phyloP scores from a whole-genome alignment of 2,113 vertebrate species.

The Ameiurus melas region DNA sequence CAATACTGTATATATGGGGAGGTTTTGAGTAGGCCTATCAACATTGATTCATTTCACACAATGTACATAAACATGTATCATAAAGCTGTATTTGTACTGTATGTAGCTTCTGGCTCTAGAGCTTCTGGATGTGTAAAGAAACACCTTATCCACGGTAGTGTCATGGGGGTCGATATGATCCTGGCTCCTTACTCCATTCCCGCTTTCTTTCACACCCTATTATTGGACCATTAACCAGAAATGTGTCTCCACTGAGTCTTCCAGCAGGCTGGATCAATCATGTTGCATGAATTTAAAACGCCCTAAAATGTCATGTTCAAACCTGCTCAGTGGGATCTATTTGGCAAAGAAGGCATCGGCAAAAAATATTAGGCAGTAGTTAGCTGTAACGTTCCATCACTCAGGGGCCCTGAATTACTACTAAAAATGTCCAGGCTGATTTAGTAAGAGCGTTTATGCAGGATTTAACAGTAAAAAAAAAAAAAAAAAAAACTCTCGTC shows the following conservation, averaged over 20 bases:
- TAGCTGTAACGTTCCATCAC: background rate
- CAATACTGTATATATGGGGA: background rate
- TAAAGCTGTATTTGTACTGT: background rate
- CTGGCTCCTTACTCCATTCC: background rate
- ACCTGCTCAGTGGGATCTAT: constrained; percentile 13
- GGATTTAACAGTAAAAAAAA: background rate
- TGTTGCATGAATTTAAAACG: background rate
- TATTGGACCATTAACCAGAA: constrained; percentile 22
- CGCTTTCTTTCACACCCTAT: background rate
- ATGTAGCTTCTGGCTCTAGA: background rate
- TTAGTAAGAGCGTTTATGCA: background rate
- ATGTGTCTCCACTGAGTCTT: constrained; percentile 27
- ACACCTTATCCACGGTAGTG: background rate
- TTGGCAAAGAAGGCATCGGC: constrained; percentile 15
- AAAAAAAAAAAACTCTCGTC: background rate
- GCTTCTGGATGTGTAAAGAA: background rate
- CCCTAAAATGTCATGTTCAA: constrained; percentile 29
- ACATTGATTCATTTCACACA: background rate
- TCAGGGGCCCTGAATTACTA: background rate
- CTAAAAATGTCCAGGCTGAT: background rate
- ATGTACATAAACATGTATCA: background rate
- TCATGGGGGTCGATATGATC: background rate
- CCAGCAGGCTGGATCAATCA: constrained; percentile 15
- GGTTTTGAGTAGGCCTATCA: background rate
- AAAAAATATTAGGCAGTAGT: background rate